Base-by-base conservation (phyloP, 2,113 vertebrate genomes). In the Tragelaphus buxtoni region DNA sequence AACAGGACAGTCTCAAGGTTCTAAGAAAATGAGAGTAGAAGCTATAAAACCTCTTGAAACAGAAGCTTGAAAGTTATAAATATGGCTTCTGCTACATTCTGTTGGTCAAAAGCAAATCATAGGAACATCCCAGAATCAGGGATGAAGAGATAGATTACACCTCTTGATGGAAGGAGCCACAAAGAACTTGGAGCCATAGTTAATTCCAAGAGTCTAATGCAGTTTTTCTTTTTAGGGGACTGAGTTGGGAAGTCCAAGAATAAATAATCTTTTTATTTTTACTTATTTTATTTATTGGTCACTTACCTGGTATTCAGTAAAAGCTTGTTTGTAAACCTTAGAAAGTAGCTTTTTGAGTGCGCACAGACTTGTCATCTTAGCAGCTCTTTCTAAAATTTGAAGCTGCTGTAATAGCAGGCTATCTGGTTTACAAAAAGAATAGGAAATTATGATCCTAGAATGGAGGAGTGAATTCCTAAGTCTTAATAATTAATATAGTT, bases 301-400 rank as follows among this genome's bases (percentile, higher is more conserved):
- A 90, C 51, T 95, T 91, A 92, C 22, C 28, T 96, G 47, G 35
- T 90, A 63, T 90, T 88, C 72, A 86, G 20, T 81, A 94, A 82
- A 74, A 90, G 16, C 26, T 92, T 61, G 5, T 74, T 80, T 94
- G 4, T 85, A 58, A 88, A 83, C 49, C 58, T 90, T 87, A 17
- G n/a, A 76, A 91, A 77, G 85, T 88, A 11, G 51, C 24, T 79
- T 94, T 94, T 94, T 88, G 13, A 53, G 76, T 63, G 26, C 88
- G 26, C 26, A 91, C n/a, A 90, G 56, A 79, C 28, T 65, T 79
- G 6, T 65, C 49, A 89, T 86, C 60, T 65, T 92, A 94, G 88
- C 76, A 88, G n/a, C 32, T 85, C 35, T 88, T 91, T 96, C 56
- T 61, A 56, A 93, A 95, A 91, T 82, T 91, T 80, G 79, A 96